These are phyloP conservation scores for Spongia lamella DNA, from an alignment of 37 sponge, comb jelly and placozoan genomes.

Conservation along the genomic window DNA sequence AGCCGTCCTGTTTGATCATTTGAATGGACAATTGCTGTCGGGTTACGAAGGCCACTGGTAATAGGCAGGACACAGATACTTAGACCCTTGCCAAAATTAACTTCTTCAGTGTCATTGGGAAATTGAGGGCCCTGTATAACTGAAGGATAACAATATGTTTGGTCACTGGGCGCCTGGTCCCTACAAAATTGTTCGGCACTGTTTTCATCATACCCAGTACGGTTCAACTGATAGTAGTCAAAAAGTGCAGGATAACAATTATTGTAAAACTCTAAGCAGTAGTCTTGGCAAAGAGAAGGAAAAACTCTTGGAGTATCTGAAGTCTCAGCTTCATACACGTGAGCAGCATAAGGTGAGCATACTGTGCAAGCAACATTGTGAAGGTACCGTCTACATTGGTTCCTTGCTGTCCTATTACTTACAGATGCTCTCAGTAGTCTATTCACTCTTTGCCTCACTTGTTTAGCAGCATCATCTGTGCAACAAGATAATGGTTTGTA, in stretches of 20 bases:
- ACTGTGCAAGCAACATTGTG: conserved; percentile 46
- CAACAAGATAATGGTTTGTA: conserved; percentile 63
- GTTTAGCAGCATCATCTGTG: conserved; percentile 8
- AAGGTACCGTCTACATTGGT: conserved; percentile 36
- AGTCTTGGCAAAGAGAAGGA: conserved; percentile 60
- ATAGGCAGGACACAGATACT: conserved; percentile 59
- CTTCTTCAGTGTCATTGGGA: not conserved
- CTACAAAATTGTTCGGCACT: conserved; percentile 42
- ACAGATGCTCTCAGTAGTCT: not conserved
- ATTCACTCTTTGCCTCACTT: conserved; percentile 12
- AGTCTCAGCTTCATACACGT: conserved; percentile 62
- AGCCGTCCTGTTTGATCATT: conserved; percentile 62
- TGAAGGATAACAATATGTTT: conserved; percentile 68
- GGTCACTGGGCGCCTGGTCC: conserved; percentile 10
- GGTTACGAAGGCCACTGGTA: conserved; percentile 51
- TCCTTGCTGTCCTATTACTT: not conserved
- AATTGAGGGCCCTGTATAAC: conserved; percentile 54
- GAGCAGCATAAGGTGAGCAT: conserved; percentile 76
- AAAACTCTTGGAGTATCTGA: not conserved
- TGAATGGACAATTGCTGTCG: conserved; percentile 47
- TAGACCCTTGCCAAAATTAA: not conserved
- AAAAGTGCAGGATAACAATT: conserved; percentile 41
- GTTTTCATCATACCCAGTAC: not conserved
- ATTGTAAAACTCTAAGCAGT: conserved; percentile 44
- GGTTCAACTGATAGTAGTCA: conserved; percentile 31